phyloP scores from a whole-genome alignment of 2,797 vertebrate species.

The Eleutherodactylus coqui region DNA sequence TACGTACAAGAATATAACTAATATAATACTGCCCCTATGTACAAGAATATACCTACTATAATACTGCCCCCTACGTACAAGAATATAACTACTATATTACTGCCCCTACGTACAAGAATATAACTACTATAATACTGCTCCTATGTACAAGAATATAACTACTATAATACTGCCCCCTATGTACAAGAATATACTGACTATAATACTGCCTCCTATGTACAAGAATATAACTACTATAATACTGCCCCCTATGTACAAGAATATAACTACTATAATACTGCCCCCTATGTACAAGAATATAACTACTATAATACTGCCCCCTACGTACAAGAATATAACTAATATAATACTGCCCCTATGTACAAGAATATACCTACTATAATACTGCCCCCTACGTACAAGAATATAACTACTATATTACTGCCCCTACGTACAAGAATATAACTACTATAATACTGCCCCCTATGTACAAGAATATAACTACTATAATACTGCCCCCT shows the following conservation, averaged over 20 bases:
- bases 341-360: neutral
- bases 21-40: no score
- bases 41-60: slow-evolving; percentile 7
- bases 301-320: slow-evolving; percentile 19
- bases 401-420: slow-evolving; percentile 18
- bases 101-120: neutral
- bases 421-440: neutral
- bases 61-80: neutral
- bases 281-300: neutral
- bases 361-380: slow-evolving; percentile 15
- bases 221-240: neutral
- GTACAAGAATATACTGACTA: slow-evolving; percentile 1
- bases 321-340: neutral
- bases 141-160: slow-evolving; percentile 7
- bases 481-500: slow-evolving; percentile 11
- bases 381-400: neutral
- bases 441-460: slow-evolving; percentile 13
- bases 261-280: slow-evolving; percentile 19
- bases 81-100: slow-evolving; percentile 12
- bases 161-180: slow-evolving; percentile 5
- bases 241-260: slow-evolving; percentile 12
- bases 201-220: neutral
- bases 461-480: slow-evolving; percentile 9
- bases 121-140: slow-evolving; percentile 2
- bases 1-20: neutral